Evolutionary conservation across 2,888 invertebrate genomes (phyloP), one percentile per base, ranked within the genome.

Genomic region (Cantharis rufa): DNA sequence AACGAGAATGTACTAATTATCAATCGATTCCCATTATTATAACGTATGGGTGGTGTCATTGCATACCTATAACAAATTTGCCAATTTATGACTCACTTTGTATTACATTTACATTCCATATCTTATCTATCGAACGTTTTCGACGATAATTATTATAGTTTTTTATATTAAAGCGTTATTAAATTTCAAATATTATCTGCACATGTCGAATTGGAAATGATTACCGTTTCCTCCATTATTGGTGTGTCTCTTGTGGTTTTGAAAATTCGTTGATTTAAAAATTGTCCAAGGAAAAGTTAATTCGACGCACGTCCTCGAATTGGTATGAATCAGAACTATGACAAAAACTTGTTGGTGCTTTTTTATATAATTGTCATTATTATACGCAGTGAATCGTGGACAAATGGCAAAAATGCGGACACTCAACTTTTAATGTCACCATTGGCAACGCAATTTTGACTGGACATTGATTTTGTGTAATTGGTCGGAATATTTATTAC

Each of bases 291-390:
- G 48, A 48, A 48, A 48, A 48, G 48, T 48, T 48, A 48, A 48
- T 48, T 48, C 48, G 48, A n/a, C 48, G 48, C 48, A 27, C 18
- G 73, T 73, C 73, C 73, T 73, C 73, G 73, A 62, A 68, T 28
- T 61, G 1, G 68, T 48, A 73, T 73, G 73, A 73, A 73, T 73
- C 69, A 72, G 61, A 62, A 18, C 69, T 24, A n/a, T 62, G 61
- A 68, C 61, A 69, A 69, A 72, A 73, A 73, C 13, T 66, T 69
- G 15, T 32, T 28, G 68, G 16, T 69, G 69, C 24, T 72, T 72
- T 73, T 69, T 69, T 21, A 69, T 69, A 73, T 73, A 73, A 73
- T 73, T 73, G 73, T 68, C 73, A 73, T 69, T 69, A 62, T 72
- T 66, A 64, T 21, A 69, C 69, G 27, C 66, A 66, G 62, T 18